Base-by-base conservation (phyloP, 2,113 vertebrate genomes). In the Nothobranchius kuhntae region DNA sequence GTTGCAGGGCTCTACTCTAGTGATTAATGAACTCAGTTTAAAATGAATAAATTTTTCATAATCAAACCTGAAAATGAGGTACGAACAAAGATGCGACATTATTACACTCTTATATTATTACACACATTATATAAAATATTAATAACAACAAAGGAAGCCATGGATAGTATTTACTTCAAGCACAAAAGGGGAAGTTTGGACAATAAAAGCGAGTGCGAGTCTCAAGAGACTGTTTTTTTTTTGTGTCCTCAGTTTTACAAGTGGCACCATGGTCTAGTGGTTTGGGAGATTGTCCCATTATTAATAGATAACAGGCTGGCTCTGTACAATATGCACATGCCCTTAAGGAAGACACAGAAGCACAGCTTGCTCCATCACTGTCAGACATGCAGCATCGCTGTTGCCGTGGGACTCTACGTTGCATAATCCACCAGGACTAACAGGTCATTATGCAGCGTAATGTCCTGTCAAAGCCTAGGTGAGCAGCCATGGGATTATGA, bases 371-470 rank as follows among this genome's bases (percentile, higher is more conserved):
- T 89, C 60, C 30, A 40, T 87, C 85, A 83, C 13, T 81, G 83
- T 86, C 81, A 80, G 67, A 67, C 53, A 17, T 47, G 71, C 77
- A 55, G 38, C 76, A 8, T 51, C 57, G 63, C 26, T n/a, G 4
- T 64, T 69, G 76, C 80, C 75, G 53, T 24, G 58, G 70, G 81
- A 82, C 42, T 35, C 56, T 1, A 3, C 59, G n/a, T 60, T 70
- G 67, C 70, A 58, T 84, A 81, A 87, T 84, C 79, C 82, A 67
- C 69, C 64, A 71, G 85, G 81, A 78, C 78, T 73, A 84, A 73
- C 69, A 61, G 83, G 59, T 73, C 71, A 81, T 86, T 81, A 77
- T 67, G 69, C 56, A 54, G 64, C 10, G 15, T 81, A 77, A 86
- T 80, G 83, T 73, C 70, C 70, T 71, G 76, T 68, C 61, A 36